Evolutionary conservation across 2,113 vertebrate genomes (phyloP).

Genomic region (Mixornis gularis): DNA sequence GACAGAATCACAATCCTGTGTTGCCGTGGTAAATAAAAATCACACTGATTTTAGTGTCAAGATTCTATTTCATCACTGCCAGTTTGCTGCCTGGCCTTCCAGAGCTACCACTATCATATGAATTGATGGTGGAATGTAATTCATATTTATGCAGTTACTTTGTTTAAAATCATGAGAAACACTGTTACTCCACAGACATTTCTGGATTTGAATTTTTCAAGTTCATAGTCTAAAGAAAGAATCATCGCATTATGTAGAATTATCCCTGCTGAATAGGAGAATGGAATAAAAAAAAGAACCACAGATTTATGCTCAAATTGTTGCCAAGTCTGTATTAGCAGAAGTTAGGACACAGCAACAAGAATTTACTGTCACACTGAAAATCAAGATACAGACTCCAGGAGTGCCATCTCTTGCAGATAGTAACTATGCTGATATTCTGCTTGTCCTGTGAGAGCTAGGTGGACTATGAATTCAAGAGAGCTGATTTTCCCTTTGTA

Average conservation of each 20-base stretch:
- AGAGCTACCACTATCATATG: accelerated
- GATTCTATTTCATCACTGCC: neutral
- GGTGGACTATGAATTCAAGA: neutral
- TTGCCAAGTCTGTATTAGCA: neutral
- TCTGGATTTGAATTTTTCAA: neutral
- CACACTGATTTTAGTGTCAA: neutral
- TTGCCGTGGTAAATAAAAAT: neutral
- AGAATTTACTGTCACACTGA: neutral
- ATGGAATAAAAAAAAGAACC: neutral
- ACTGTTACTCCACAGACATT: neutral
- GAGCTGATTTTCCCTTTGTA: neutral
- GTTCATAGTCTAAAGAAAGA: neutral
- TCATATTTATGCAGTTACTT: neutral
- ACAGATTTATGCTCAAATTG: neutral
- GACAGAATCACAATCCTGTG: accelerated
- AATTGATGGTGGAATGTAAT: neutral
- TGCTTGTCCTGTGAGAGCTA: neutral
- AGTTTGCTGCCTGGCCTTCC: neutral
- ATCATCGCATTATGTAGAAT: neutral
- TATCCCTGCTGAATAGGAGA: neutral
- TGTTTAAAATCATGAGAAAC: neutral
- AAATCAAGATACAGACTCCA: neutral
- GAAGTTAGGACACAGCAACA: neutral
- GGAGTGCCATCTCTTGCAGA: neutral
- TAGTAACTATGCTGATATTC: neutral